Evolutionary conservation across 2,113 vertebrate species (phyloP).

Genomic region (Limanda limanda): DNA sequence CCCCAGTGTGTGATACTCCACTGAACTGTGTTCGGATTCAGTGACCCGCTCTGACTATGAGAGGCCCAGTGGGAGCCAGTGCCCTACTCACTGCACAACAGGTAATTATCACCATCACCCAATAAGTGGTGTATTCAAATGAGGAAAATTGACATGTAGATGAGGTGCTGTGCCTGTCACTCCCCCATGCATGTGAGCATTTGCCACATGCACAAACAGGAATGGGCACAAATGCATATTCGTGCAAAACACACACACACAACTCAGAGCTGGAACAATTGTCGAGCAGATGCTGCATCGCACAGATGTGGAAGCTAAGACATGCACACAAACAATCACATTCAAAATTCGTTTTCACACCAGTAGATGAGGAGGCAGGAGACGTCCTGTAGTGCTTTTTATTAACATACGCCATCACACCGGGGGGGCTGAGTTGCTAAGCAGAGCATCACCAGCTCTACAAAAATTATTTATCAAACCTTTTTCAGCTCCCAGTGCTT

Average conservation of each 20-base stretch:
- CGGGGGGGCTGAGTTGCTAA: constrained; percentile 56
- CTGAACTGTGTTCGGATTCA: constrained; percentile 47
- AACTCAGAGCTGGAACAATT: background rate
- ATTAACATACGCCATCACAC: constrained; percentile 75
- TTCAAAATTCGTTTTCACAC: constrained; percentile 48
- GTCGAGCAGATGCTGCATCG: constrained; percentile 21
- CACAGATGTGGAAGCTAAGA: constrained; percentile 17
- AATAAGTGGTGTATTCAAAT: constrained; percentile 72
- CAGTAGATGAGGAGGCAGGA: constrained; percentile 68
- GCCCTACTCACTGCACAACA: constrained; percentile 66
- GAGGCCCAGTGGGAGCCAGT: constrained; percentile 56
- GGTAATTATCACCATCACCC: constrained; percentile 75
- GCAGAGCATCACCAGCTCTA: constrained; percentile 55
- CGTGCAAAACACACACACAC: constrained; percentile 2
- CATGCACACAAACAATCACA: constrained; percentile 7
- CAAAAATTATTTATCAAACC: constrained; percentile 68
- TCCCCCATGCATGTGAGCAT: constrained; percentile 31
- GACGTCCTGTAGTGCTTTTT: constrained; percentile 66
- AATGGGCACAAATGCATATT: constrained; percentile 11
- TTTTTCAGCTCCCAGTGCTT: constrained; percentile 49
- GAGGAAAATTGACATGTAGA: constrained; percentile 76
- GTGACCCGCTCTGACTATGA: constrained; percentile 59
- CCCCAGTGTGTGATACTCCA: constrained; percentile 51
- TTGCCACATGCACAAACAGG: constrained; percentile 40
- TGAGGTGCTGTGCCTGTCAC: constrained; percentile 44